Base-by-base conservation (phyloP, 2,113 vertebrate species). In the Erinaceus europaeus region DNA sequence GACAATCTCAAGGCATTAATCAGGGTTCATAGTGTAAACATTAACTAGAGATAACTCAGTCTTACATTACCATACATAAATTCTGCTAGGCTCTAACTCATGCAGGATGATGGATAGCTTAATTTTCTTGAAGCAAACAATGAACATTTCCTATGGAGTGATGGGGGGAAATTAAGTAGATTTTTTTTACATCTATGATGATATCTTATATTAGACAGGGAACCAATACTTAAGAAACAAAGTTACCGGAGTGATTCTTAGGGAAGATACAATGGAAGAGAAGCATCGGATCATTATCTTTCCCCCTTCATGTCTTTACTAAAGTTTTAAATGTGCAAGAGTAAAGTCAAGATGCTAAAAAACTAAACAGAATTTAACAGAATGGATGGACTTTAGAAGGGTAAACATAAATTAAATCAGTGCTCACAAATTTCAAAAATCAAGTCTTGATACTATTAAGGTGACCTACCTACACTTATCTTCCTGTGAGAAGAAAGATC, bases 121-220 rank as follows among this genome's bases (percentile, higher is more conserved):
- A 81, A 50, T 91, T 91, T 94, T 80, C 44, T 32, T 71, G 62
- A 64, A 27, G 57, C n/a, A 93, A 94, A 81, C 40, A 92, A 83
- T 91, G 53, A 81, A 87, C 27, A 88, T 38, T 57, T 91, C 88
- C 61, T 77, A 77, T 59, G 86, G 73, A 57, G 29, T 81, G 14
- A 64, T 80, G 27, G 10, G 32, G 21, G n/a, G 14, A 36, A 62
- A 23, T 76, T 85, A 38, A 55, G 3, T 29, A 11, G 40, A 23
- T 59, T 53, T 84, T 79, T 6, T 5, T 75, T 91, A 14, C 48
- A n/a, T 68, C n/a, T 38, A 4, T 36, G 21, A 67, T 67, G 29
- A 1, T 82, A 38, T 4, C 5, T 84, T 36, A 6, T 34, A 48
- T 40, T 21, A 27, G 3, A 64, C 6, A 81, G 42, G 29, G 13